Percentiles rank a stretch among this genome's conserved stretches.
phyloP scores from a whole-genome alignment of 2,113 vertebrate species.

The Eulemur macaco region DNA sequence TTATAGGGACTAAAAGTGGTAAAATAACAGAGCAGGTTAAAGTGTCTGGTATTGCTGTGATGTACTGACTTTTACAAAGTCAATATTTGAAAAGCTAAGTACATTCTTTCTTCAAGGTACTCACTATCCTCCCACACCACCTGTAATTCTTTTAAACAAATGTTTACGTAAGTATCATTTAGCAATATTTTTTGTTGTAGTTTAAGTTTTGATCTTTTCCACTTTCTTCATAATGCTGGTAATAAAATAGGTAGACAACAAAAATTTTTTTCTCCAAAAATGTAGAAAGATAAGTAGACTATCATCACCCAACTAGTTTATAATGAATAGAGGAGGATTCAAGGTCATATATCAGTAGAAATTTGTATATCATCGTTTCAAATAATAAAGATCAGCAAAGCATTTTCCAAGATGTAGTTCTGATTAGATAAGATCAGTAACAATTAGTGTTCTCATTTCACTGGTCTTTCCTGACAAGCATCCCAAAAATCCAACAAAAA shows the following conservation, averaged over 20 bases:
- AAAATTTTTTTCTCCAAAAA: neutral
- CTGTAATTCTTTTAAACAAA: neutral
- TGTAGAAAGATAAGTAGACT: neutral
- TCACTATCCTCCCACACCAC: neutral
- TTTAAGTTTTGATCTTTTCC: neutral
- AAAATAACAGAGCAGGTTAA: neutral
- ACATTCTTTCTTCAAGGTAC: neutral
- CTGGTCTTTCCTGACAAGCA: neutral
- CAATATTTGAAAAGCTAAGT: neutral
- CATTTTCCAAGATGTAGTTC: neutral
- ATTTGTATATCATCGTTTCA: neutral
- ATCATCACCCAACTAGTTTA: neutral
- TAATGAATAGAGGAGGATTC: neutral
- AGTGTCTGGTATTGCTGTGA: neutral
- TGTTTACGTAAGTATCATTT: neutral
- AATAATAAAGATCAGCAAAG: constrained; percentile 24
- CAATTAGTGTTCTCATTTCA: neutral
- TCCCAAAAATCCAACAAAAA: neutral
- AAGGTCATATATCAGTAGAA: neutral
- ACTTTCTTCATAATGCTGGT: neutral
- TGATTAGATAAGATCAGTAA: neutral
- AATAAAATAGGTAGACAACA: neutral
- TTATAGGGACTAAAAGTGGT: neutral
- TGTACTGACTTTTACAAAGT: neutral
- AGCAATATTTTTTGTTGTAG: neutral